Evolutionary conservation across 2,888 invertebrate species (phyloP).

Genomic region (Cistogaster globosa): DNA sequence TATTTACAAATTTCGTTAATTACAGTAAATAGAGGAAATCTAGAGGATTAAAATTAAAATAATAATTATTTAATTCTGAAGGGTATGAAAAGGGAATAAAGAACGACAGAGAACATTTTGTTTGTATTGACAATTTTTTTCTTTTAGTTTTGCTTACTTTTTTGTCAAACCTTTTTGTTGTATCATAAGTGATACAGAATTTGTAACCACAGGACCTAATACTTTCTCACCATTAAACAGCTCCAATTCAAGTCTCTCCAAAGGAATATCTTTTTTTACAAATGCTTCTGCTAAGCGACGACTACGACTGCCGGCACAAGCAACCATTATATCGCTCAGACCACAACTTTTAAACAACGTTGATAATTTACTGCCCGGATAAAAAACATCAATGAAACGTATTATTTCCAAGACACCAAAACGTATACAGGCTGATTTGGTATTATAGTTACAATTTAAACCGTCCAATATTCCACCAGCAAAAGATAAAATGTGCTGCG

Average conservation of each 20-base stretch:
- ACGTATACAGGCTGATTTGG: slow-evolving; percentile 98
- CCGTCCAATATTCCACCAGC: slow-evolving; percentile 99
- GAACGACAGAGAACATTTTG: too few species aligned
- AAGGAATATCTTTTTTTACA: slow-evolving; percentile 94
- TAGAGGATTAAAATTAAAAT: slow-evolving; percentile 82
- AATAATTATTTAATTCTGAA: too few species aligned
- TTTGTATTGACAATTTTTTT: too few species aligned
- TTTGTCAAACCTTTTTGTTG: slow-evolving; percentile 93
- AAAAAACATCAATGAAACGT: slow-evolving; percentile 96
- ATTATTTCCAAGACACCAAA: slow-evolving; percentile 99
- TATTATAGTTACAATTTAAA: slow-evolving; percentile 97
- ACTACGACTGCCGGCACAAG: slow-evolving; percentile 98
- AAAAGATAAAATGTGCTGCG: slow-evolving; percentile 93
- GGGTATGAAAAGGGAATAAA: too few species aligned
- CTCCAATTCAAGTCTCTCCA: slow-evolving; percentile 95
- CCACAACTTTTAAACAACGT: slow-evolving; percentile 99
- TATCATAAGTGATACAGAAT: slow-evolving; percentile 98
- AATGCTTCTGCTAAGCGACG: slow-evolving; percentile 97
- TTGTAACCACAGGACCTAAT: slow-evolving; percentile 98
- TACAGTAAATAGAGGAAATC: slow-evolving; percentile 98
- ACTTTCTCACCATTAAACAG: slow-evolving; percentile 98
- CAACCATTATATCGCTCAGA: slow-evolving; percentile 98
- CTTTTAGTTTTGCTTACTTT: slow-evolving; percentile 84
- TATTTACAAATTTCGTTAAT: slow-evolving; percentile 96
- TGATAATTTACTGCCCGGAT: slow-evolving; percentile 93